Evolutionary conservation across 2,113 vertebrate species (phyloP).

Genomic region (Potamarius usumacintae): DNA sequence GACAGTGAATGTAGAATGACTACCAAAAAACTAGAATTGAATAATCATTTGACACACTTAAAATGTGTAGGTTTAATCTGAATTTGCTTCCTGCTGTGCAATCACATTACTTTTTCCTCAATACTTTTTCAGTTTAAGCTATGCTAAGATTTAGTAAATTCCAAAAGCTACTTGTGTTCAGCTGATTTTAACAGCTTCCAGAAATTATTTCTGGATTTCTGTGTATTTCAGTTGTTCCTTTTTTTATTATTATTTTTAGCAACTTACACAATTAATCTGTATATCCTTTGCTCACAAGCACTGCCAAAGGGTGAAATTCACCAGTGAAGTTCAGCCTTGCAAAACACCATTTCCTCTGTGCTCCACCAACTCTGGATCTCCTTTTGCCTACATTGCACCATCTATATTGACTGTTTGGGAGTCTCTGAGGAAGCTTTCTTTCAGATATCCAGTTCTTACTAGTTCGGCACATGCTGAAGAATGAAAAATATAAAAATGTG

Average conservation of each 20-base stretch:
- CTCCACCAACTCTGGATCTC: neutral
- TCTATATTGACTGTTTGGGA: neutral
- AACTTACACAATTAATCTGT: neutral
- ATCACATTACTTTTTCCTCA: constrained; percentile 3
- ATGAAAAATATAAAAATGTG: constrained; percentile 2
- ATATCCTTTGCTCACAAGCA: neutral
- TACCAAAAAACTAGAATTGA: neutral
- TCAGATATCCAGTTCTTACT: neutral
- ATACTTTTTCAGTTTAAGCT: neutral
- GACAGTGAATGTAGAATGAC: neutral
- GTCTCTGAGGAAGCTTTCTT: neutral
- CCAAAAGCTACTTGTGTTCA: constrained; percentile 5
- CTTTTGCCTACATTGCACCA: neutral
- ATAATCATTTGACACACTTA: constrained; percentile 4
- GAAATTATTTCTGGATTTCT: constrained; percentile 3
- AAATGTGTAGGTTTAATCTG: neutral
- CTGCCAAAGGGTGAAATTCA: neutral
- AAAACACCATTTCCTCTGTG: neutral
- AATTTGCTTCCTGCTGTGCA: neutral
- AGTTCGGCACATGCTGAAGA: neutral
- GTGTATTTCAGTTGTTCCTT: constrained; percentile 9
- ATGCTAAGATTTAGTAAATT: constrained; percentile 11
- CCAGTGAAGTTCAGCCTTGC: neutral
- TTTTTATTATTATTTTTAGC: neutral
- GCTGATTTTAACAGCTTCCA: constrained; percentile 15